Evolutionary conservation across 2,113 vertebrate genomes (phyloP).

Genomic region (Plotosus lineatus): DNA sequence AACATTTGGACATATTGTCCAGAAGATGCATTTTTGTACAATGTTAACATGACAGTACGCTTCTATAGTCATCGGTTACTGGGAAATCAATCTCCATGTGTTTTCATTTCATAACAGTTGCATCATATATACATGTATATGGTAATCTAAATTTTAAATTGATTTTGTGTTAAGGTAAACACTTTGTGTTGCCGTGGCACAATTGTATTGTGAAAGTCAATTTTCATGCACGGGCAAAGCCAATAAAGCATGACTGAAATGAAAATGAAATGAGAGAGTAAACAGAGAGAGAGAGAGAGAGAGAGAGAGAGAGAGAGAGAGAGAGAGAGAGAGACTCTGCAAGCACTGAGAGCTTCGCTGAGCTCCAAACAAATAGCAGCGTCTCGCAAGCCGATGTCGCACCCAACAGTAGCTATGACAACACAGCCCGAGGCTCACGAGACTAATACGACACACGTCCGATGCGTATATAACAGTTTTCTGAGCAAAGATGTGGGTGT

Average conservation of each 20-base stretch:
- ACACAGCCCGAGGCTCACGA: not conserved
- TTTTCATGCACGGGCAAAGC: constrained; percentile 18
- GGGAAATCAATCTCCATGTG: not conserved
- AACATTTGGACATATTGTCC: not conserved
- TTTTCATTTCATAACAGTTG: not conserved
- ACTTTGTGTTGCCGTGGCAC: not conserved
- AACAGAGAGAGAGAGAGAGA: not conserved
- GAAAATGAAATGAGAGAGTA: constrained; percentile 41
- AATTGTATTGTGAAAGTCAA: constrained; percentile 15
- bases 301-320: constrained; percentile 18
- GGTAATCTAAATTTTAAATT: not conserved
- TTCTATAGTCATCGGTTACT: not conserved
- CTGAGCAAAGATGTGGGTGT: not conserved
- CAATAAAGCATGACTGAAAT: constrained; percentile 46
- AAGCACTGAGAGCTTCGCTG: not conserved
- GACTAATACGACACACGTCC: constrained; percentile 1
- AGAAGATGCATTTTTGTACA: not conserved
- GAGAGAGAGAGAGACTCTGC: not conserved
- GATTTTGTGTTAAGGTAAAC: not conserved
- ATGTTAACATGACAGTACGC: not conserved
- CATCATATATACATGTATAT: not conserved
- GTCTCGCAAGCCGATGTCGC: not conserved
- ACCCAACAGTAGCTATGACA: constrained; percentile 22
- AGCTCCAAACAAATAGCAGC: constrained; percentile 8
- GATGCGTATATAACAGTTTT: not conserved